Evolutionary conservation across 2,113 vertebrate genomes (phyloP), one percentile per base, ranked within the genome.

Genomic region (Ahaetulla prasina): DNA sequence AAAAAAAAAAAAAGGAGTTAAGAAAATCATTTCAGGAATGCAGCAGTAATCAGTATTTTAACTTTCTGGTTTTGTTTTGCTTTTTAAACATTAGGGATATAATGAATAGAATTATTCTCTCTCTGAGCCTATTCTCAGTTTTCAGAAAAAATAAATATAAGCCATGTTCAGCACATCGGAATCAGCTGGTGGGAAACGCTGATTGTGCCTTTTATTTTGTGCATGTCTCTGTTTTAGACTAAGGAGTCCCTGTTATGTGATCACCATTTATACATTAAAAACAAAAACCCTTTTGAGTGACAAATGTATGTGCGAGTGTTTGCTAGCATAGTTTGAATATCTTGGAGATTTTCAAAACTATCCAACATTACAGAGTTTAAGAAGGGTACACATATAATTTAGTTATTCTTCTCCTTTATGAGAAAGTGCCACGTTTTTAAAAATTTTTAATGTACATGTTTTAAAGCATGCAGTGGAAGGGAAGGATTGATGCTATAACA

Each of bases 41-140:
- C 87, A 39, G 93, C 91, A 49, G 92, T 95, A 91, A 93, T 95
- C 90, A 93, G 90, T 94, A 93, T 94, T 94, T 95, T 91, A 92
- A 54, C 95, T 88, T 95, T 96, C 95, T 80, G n/a, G n/a, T 95
- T 92, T 90, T 11, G 94, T n/a, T 47, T 43, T 16, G 6, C 94
- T 96, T 94, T 96, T 94, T 94, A 94, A 94, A 94, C 94, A n/a
- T 93, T 90, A 63, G 93, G 93, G 86, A 95, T 94, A 91, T 22
- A 14, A 94, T 23, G 18, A 93, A 93, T 94, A 68, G 30, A 92
- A 54, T 80, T 39, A 85, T 63, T 50, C 53, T 47, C 1, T 60
- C 9, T 57, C 2, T 47, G 12, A 47, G 9, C 4, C 80, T n/a
- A 53, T 45, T 11, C 54, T 16, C 4, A 63, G 60, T 43, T 25